Evolutionary conservation across 2,797 vertebrate species (phyloP), one percentile per base, ranked within the genome.

Genomic region (Anabas testudineus): DNA sequence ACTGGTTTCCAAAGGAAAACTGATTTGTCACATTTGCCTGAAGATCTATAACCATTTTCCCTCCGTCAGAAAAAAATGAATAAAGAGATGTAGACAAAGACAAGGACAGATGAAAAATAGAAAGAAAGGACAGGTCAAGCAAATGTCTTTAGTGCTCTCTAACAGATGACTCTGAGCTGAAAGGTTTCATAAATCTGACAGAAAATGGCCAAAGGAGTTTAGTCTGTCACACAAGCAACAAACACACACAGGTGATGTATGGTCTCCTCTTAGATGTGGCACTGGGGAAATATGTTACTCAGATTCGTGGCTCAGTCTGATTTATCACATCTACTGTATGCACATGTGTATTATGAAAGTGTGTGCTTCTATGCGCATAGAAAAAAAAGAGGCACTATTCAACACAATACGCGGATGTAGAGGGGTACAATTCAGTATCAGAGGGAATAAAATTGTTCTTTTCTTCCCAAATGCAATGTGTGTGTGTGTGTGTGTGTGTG

Each of bases 21-120:
- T n/a, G 92, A 93, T 94, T 94, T 94, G 93, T 95, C 87, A 92
- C 91, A 93, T 93, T 90, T 18, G 42, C 19, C 43, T 18, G 14
- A 39, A 34, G 30, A 63, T 64, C 18, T 28, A 24, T 10, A 45
- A 10, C 13, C 43, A 1, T 46, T 71, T 61, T 1, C 5, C 19
- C 42, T 5, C 1, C 10, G 51, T 47, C 1, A 26, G 28, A 36
- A 48, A 30, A 19, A 18, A 8, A 48, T 19, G 8, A 93, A 36
- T 66, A 93, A 93, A 91, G 86, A 85, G 88, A 93, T 93, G 93
- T 91, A 63, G 45, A 39, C 43, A 42, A 37, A 47, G 42, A 68
- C 24, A 22, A 10, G 15, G 26, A 62, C 7, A 26, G 26, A 70
- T 15, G 9, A 10, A 52, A 19, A 62, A 62, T 15, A 45, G 32